Evolutionary conservation across 2,797 vertebrate genomes (phyloP), one percentile per base, ranked within the genome.

Genomic region (Vireo griseus): DNA sequence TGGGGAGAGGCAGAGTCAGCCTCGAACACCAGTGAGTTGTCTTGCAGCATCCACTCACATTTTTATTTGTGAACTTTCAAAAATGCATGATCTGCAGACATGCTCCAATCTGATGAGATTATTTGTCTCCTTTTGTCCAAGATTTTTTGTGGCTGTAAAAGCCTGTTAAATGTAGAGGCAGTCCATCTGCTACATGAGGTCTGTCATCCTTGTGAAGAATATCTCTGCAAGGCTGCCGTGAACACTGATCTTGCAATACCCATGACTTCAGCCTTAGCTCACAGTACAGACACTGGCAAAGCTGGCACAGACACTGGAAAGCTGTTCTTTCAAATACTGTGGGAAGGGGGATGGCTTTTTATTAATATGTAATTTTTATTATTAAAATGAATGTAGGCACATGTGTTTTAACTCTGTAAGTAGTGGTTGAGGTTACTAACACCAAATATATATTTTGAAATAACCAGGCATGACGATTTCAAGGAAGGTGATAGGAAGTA

Each of bases 131-230:
- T 9, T 47, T 88, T 74, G 21, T n/a, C 78, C 48, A 33, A 50
- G 33, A 11, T 13, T 13, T 85, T 87, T 16, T 50, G 11, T 72
- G 67, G 25, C 44, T 75, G 47, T 57, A 65, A 86, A 73, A 28
- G n/a, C 42, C 68, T 52, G 17, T 65, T 74, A 39, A 79, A 48
- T 19, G 7, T 31, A 45, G 52, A 63, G 42, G 35, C 31, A 21
- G 39, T 48, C 42, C 22, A 20, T 79, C 42, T 76, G 21, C 61
- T 45, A 1, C 0, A 0, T 13, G 13, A n/a, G 16, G 42, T 68
- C 55, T 67, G 37, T 33, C 26, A 16, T 66, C 22, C 31, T 29
- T 21, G 25, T 1, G 21, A 29, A 33, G 26, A 22, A 25, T 39
- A 3, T 31, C 47, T 79, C 74, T 89, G 48, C 71, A 50, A 0